Evolutionary conservation across 1,140 invertebrate species (phyloP).

Genomic region (Anadara kagoshimensis): DNA sequence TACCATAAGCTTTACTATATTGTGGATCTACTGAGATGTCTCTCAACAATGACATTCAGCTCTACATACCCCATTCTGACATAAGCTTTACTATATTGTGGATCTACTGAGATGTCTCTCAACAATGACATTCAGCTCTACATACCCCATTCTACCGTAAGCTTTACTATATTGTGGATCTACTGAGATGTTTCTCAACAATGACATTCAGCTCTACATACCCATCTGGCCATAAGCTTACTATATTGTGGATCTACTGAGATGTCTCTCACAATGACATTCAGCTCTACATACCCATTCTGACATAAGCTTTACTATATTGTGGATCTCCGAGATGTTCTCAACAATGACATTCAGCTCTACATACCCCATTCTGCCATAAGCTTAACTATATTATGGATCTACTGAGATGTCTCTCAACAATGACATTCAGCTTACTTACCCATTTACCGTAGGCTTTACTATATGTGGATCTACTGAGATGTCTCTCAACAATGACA

Average conservation of each 20-base stretch:
- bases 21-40: constrained; percentile 81
- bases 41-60: no score
- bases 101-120: no score
- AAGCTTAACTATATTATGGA: constrained; percentile 83
- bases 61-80: constrained; percentile 85
- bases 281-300: constrained; percentile 13
- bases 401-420: no score
- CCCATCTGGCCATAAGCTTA: no score
- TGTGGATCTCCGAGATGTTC: constrained; percentile 79
- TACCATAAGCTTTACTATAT: constrained; percentile 23
- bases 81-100: constrained; percentile 86
- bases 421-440: constrained; percentile 90
- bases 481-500: no score
- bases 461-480: no score
- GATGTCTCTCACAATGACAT: no score
- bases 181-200: no score
- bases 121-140: no score
- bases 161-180: constrained; percentile 75
- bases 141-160: constrained; percentile 23
- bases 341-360: constrained; percentile 1
- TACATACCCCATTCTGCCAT: constrained; percentile 88
- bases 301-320: constrained; percentile 22
- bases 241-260: no score
- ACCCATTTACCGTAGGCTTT: constrained; percentile 92
- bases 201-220: no score